Conservation (phyloP, 2,113 vertebrate species). For the Coptodon bakossiorum region DNA sequence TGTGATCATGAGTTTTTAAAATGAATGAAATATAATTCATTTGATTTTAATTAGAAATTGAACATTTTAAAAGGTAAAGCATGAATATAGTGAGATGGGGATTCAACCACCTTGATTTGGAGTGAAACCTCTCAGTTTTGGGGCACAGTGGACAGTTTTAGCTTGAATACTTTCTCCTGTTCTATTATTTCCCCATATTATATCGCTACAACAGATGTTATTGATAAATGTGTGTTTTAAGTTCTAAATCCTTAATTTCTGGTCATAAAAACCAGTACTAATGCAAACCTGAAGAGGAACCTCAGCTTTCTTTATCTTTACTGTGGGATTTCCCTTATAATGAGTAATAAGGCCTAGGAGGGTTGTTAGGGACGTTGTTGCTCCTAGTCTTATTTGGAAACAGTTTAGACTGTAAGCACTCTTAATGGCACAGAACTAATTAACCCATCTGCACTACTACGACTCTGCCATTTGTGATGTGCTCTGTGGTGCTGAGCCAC, state of each 20-base stretch:
- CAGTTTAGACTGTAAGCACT: neutral
- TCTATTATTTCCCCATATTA: neutral
- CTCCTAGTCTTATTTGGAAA: neutral
- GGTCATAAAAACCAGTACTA: neutral
- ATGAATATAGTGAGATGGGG: rapidly evolving
- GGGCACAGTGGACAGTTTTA: neutral
- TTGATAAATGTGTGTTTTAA: neutral
- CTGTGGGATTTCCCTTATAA: neutral
- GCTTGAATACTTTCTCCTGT: neutral
- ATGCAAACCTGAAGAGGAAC: neutral
- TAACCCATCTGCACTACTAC: neutral
- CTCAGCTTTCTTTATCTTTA: neutral
- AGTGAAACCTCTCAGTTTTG: neutral
- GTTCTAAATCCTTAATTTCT: neutral
- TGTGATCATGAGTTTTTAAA: neutral
- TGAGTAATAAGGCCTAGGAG: neutral
- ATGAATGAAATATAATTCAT: neutral
- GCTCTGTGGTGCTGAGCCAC: conserved; percentile 5
- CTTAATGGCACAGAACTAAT: neutral
- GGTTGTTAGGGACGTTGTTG: neutral
- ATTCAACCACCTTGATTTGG: neutral
- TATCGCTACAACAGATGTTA: neutral
- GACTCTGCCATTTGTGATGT: neutral
- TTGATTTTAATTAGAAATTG: neutral
- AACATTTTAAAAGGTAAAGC: neutral